These are phyloP conservation scores for Cuculus canorus DNA, from an alignment of 2,797 vertebrate genomes.

Conservation along the genomic window DNA sequence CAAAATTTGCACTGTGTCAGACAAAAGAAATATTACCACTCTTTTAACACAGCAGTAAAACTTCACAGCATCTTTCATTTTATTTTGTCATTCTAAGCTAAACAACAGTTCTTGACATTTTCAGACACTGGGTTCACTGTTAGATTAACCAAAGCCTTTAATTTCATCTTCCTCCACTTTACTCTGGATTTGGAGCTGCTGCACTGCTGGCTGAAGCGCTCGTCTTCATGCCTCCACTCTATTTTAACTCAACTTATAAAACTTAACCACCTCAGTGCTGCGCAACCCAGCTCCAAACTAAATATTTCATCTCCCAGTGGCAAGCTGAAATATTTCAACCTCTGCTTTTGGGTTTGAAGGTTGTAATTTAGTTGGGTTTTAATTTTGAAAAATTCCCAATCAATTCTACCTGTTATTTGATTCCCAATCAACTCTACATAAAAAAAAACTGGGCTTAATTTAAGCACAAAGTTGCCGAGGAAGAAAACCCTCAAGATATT, in stretches of 20 bases:
- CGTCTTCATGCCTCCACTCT: not conserved
- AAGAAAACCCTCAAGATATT: not conserved
- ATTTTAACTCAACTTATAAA: not conserved
- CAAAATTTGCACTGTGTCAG: not conserved
- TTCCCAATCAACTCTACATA: not conserved
- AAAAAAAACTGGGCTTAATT: not conserved
- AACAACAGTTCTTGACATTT: not conserved
- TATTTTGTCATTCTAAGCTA: not conserved
- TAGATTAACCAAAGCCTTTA: not conserved
- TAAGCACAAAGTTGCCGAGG: not conserved
- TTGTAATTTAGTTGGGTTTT: not conserved
- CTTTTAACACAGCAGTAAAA: not conserved
- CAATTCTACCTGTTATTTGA: not conserved
- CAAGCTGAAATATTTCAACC: not conserved
- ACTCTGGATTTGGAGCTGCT: not conserved
- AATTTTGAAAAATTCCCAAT: not conserved
- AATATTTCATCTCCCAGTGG: not conserved
- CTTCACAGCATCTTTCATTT: not conserved
- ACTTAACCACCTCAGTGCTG: not conserved
- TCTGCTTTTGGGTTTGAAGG: not conserved
- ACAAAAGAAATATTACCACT: not conserved
- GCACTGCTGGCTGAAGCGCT: not conserved
- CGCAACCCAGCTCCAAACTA: not conserved
- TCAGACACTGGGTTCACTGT: not conserved
- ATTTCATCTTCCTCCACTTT: constrained; percentile 13